Base-by-base conservation (phyloP, 2,113 vertebrate species). In the Scolopax mira region DNA sequence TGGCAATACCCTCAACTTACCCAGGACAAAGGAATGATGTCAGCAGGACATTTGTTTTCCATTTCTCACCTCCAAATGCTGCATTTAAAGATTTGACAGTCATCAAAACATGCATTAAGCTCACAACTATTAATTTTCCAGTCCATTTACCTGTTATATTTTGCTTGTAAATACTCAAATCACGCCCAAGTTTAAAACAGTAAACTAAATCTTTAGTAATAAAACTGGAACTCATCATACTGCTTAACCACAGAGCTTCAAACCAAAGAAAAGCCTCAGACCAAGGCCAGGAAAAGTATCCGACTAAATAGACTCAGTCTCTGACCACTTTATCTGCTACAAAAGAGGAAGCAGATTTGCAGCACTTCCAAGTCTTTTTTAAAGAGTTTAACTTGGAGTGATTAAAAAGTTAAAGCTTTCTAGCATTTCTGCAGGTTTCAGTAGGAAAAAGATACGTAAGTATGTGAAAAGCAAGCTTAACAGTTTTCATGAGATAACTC, bases 21-120 rank as follows among this genome's bases (percentile, higher is more conserved):
- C 99, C 99, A 75, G 99, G 99, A 97, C 99, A 99, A 96, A 99
- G 97, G 89, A 99, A 99, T 19, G 99, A 99, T 46, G 99, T 99
- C 97, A 99, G 96, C 91, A 99, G 96, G 81, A 99, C 99, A 41
- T 99, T 99, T 66, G 99, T 99, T 98, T 99, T 99, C 99, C 99
- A 99, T 94, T 99, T 99, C 91, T 99, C 99, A 70, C 99, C 99
- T 95, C 99, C 99, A 96, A 99, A 99, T 80, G 99, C 99, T 99
- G 88, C 75, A 95, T 88, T 96, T 97, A 92, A 88, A 96, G 31
- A 79, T 85, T 51, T 64, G 79, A 57, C 64, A 89, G 42, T 89
- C 42, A 81, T 79, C 55, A 95, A 79, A 31, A 79, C 27, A 11
- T 28, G 42, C 70, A 69, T 51, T 91, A 90, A 91, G 30, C 42